Base-by-base conservation (phyloP, 1,140 invertebrate genomes). In the Orchesella cincta region DNA sequence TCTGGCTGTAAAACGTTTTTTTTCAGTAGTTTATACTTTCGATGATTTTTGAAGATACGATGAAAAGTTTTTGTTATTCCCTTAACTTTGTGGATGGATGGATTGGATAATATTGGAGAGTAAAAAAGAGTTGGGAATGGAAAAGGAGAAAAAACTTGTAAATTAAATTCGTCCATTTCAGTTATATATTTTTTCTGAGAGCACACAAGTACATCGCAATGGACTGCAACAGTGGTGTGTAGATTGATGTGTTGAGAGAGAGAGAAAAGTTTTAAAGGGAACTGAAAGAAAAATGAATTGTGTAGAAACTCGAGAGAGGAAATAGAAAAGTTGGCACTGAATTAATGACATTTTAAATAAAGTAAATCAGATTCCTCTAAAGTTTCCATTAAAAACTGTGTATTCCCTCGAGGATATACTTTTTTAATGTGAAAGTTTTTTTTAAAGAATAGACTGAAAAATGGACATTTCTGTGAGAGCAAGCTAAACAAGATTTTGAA, bases 11-110 rank as follows among this genome's bases (percentile, higher is more conserved):
- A n/a, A 67, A 29, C 62, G 31, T 2, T 67, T 67, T 67, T 67
- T 67, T 67, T 67, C 62, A 31, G 28, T 57, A 67, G 8, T 67
- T 29, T 67, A 67, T n/a, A n/a, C 33, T 67, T 29, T 16, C 3
- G 62, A 67, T 67, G 28, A 33, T 33, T 67, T 67, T 67, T 67
- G 28, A 67, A 67, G 62, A 29, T 67, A 29, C 33, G 62, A 67
- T 33, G 62, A 67, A 67, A 67, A 67, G 62, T 67, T 67, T 67
- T 67, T 67, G 62, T 67, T 29, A 31, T 29, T 29, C 62, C 29
- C 28, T 67, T 67, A 67, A 67, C 62, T 67, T 67, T 18, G 14
- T 29, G 33, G 62, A 67, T 67, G 62, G 62, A 33, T 67, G 29
- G 62, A n/a, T n/a, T n/a, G n/a, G n/a, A n/a, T 46, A 46, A 12